Conservation (phyloP, 2,113 vertebrate species). For the Tricholaema leucomelas region DNA sequence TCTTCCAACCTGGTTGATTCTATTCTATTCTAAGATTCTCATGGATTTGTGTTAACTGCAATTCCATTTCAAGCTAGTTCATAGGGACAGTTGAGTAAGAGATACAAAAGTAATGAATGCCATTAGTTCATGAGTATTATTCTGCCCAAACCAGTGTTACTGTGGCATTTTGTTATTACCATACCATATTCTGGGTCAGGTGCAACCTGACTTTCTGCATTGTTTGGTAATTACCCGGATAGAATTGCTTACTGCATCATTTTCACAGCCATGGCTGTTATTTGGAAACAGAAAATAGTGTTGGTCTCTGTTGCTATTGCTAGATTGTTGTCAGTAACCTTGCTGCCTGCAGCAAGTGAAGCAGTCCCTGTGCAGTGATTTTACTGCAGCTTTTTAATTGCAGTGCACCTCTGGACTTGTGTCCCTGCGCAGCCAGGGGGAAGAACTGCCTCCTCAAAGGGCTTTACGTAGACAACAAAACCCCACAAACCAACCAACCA, state of each 20-base stretch:
- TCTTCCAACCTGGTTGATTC: no score
- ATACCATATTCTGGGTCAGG: neutral
- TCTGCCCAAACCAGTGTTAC: neutral
- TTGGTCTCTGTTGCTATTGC: neutral
- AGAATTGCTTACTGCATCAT: neutral
- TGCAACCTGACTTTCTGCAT: constrained; percentile 24
- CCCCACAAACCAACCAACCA: neutral
- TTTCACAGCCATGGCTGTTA: neutral
- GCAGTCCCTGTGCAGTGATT: neutral
- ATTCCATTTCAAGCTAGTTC: neutral
- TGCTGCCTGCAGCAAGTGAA: neutral
- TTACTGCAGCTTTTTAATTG: constrained; percentile 30
- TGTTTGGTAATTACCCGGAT: neutral
- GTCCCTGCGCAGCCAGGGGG: neutral
- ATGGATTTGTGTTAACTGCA: neutral
- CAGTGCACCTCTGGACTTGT: neutral
- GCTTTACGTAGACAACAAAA: neutral
- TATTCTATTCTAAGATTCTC: no score
- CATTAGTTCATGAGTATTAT: neutral
- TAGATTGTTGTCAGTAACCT: neutral
- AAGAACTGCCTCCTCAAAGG: neutral
- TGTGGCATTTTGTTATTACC: neutral
- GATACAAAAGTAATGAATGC: neutral
- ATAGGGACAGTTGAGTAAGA: neutral
- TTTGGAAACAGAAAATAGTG: neutral